Evolutionary conservation across 1,140 invertebrate genomes (phyloP), one percentile per base, ranked within the genome.

Genomic region (Halictus rubicundus): DNA sequence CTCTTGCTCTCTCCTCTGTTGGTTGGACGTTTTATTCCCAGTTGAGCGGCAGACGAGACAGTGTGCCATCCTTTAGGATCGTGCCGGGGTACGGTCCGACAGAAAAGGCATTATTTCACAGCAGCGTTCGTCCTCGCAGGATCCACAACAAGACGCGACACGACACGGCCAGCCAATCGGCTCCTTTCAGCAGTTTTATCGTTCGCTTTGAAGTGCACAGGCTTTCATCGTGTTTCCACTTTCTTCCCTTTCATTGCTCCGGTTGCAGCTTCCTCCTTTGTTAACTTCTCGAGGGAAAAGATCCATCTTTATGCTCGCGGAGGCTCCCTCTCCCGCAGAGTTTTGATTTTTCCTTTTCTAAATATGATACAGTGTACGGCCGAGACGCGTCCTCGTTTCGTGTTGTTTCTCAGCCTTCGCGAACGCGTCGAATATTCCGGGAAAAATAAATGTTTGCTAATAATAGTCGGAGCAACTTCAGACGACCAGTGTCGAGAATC

Each of bases 81-180:
- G 61, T 59, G 64, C 32, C 21, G 63, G 59, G 68, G 52, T 32
- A 77, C 49, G 46, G 46, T 66, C 57, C 46, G 49, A 69, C 64
- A 32, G 63, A 69, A 69, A 70, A 78, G 68, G 60, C 74, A 60
- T 83, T 83, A 83, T 81, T 83, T 83, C 81, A 81, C 82, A 77
- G 63, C 74, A 19, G 32, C 65, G 52, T 63, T 76, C 37, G 71
- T 80, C 69, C 61, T 70, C 52, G 21, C 63, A 79, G 61, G 59
- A 72, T 73, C 25, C 81, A 52, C 61, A 64, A 21, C 75, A 73
- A 39, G 60, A 61, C 23, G 14, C 63, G 63, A 78, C 19, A 21
- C 63, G 68, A 72, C 68, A 77, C 60, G 57, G 39, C 42, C 52
- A 57, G 68, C 65, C 66, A 80, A 74, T 82, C 79, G 66, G 54